phyloP scores from a whole-genome alignment of 2,113 vertebrate species.

The Myotis brandtii region DNA sequence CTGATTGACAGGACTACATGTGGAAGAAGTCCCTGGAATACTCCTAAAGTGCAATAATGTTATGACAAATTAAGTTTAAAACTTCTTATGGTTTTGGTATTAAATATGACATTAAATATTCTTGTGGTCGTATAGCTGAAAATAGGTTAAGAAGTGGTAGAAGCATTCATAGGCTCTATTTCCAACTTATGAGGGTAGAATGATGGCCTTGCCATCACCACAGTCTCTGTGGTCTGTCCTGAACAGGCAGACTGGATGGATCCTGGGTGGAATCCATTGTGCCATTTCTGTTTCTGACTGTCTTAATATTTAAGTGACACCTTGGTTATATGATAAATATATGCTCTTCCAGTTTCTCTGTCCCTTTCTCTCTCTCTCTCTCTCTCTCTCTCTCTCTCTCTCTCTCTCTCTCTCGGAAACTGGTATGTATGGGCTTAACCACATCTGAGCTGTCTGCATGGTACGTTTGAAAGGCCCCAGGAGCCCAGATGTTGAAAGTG shows the following conservation, averaged over 20 bases:
- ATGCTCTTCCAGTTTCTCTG: neutral
- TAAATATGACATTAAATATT: conserved; percentile 6
- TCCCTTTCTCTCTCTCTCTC: accelerated
- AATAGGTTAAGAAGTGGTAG: conserved; percentile 8
- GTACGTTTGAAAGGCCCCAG: neutral
- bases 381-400: no score
- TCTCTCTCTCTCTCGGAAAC: neutral
- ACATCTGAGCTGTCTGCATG: neutral
- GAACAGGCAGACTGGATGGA: neutral
- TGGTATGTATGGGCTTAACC: neutral
- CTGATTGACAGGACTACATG: neutral
- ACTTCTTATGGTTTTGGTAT: neutral
- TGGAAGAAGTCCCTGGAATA: neutral
- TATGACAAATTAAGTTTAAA: conserved; percentile 23
- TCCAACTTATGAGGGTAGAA: neutral
- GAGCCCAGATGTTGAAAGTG: neutral
- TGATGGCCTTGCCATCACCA: neutral
- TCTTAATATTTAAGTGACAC: neutral
- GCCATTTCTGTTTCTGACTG: neutral
- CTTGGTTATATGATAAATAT: neutral
- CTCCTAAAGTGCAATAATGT: conserved; percentile 28
- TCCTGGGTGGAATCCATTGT: neutral
- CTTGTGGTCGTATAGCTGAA: neutral
- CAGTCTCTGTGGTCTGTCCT: neutral
- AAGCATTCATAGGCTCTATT: neutral